phyloP scores from a whole-genome alignment of 2,797 vertebrate species.

The Peromyscus nudipes region DNA sequence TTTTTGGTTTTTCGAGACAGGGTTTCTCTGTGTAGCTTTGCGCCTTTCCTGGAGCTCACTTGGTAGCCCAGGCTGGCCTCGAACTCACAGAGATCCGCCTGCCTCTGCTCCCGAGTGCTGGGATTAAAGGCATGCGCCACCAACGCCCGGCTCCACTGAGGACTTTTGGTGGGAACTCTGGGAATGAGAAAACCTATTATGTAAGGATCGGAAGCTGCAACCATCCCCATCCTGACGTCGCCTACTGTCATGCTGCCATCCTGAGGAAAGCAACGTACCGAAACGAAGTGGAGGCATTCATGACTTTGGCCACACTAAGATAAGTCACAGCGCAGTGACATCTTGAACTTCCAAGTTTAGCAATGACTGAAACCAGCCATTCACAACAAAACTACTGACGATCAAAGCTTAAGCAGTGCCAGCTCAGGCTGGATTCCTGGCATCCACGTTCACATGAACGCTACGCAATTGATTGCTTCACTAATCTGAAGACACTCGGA shows the following conservation, averaged over 20 bases:
- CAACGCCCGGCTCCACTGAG: too few relatives aligned
- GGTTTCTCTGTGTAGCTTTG: too few relatives aligned
- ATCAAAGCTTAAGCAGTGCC: not conserved
- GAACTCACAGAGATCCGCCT: too few relatives aligned
- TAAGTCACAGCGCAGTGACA: not conserved
- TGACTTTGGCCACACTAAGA: not conserved
- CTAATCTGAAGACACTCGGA: not conserved
- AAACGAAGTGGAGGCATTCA: not conserved
- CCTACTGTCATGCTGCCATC: not conserved
- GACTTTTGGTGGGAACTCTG: not conserved
- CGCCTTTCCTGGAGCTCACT: too few relatives aligned
- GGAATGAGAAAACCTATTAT: slow-evolving; percentile 31
- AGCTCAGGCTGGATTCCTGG: not conserved
- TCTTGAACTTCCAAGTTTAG: not conserved
- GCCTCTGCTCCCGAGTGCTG: too few relatives aligned
- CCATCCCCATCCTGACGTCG: not conserved
- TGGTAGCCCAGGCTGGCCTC: too few relatives aligned
- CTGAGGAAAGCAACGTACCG: not conserved
- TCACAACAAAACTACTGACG: not conserved
- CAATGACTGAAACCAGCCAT: not conserved
- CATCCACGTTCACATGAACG: slow-evolving; percentile 22
- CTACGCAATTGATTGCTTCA: slow-evolving; percentile 22
- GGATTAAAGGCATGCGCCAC: too few relatives aligned
- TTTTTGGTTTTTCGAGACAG: too few relatives aligned
- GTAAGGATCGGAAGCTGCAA: not conserved